Evolutionary conservation across 1,140 invertebrate genomes (phyloP).

Genomic region (Yoshiicerus persimilis): DNA sequence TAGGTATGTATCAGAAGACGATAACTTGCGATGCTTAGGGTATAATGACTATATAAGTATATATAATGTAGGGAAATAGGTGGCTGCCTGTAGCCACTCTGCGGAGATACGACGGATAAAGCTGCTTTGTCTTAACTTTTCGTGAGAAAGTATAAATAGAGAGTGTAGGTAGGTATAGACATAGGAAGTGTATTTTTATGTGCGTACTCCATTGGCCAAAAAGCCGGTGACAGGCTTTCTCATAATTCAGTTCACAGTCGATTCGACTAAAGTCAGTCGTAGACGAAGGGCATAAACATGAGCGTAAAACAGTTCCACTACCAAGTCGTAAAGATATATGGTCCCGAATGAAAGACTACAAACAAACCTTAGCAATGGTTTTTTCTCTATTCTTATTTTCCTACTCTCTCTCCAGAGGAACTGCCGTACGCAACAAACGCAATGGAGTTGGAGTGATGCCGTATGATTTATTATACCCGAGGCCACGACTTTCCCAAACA

Average conservation of each 20-base stretch:
- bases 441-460: neutral
- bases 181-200: neutral
- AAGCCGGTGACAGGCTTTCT: neutral
- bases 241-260: constrained; percentile 22
- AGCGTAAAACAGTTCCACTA: neutral
- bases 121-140: neutral
- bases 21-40: no score
- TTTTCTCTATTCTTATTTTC: neutral
- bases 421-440: neutral
- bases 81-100: no score
- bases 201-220: neutral
- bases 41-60: no score
- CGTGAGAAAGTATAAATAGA: neutral
- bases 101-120: no score
- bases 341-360: neutral
- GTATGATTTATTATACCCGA: neutral
- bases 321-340: neutral
- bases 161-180: neutral
- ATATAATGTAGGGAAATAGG: no score
- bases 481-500: neutral
- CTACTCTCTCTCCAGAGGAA: neutral
- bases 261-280: constrained; percentile 16
- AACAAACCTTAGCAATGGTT: neutral
- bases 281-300: constrained; percentile 11
- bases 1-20: no score